Evolutionary conservation across 2,888 invertebrate genomes (phyloP).

Genomic region (Dryocosmus kuriphilus): DNA sequence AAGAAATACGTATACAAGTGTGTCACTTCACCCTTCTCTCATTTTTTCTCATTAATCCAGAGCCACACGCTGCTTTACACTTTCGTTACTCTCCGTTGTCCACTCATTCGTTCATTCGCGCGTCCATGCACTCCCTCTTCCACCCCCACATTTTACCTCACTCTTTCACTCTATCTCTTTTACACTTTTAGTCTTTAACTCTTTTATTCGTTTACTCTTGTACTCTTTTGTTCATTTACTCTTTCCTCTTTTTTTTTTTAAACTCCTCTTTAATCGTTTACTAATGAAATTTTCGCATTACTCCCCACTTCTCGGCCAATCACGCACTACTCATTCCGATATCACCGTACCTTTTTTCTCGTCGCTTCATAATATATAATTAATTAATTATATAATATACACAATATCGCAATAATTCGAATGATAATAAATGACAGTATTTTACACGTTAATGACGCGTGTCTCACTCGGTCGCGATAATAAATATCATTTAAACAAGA

Average conservation of each 20-base stretch:
- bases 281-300: constrained; percentile 4
- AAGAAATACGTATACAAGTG: constrained; percentile 88
- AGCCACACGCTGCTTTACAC: constrained; percentile 55
- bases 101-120: constrained; percentile 52
- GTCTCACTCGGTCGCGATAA: constrained; percentile 71
- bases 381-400: constrained; percentile 70
- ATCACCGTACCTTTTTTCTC: constrained; percentile 45
- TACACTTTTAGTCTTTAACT: constrained; percentile 49
- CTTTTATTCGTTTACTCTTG: constrained; percentile 32
- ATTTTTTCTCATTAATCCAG: constrained; percentile 51
- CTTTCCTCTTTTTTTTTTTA: constrained; percentile 29
- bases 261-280: constrained; percentile 4
- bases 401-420: constrained; percentile 75
- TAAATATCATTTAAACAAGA: constrained; percentile 75
- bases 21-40: constrained; percentile 68
- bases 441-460: constrained; percentile 76
- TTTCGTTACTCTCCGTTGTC: constrained; percentile 43
- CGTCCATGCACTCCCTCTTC: constrained; percentile 50
- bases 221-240: too few relatives aligned
- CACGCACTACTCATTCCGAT: constrained; percentile 35
- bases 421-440: constrained; percentile 76
- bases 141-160: constrained; percentile 51
- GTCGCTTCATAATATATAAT: constrained; percentile 57
- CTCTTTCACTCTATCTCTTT: constrained; percentile 51
- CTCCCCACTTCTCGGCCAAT: neutral